Percentiles rank a stretch among this genome's conserved stretches.
Evolutionary conservation across 2,113 vertebrate species (phyloP).

Genomic region (Ptyas mucosa): DNA sequence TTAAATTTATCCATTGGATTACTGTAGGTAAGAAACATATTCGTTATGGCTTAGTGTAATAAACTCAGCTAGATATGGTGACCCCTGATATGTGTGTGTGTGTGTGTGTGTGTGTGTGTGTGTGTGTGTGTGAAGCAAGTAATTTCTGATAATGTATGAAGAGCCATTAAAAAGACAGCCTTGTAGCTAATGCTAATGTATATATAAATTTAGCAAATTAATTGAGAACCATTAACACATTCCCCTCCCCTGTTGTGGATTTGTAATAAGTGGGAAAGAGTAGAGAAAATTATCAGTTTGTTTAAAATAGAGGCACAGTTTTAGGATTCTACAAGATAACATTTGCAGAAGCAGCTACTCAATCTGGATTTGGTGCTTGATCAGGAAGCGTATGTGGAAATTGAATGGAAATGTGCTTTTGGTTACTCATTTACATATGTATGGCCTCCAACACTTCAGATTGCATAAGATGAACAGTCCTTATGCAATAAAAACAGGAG

Average conservation of each 20-base stretch:
- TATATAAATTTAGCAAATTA: background rate
- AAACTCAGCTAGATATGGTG: background rate
- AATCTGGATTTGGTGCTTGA: background rate
- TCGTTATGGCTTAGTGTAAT: background rate
- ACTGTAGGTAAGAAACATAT: background rate
- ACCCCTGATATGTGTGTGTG: background rate
- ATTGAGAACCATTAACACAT: background rate
- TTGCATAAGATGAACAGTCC: background rate
- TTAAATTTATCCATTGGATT: background rate
- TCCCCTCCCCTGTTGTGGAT: background rate
- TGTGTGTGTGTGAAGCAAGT: background rate
- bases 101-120: no score
- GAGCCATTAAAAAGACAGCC: background rate
- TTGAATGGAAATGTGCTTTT: background rate
- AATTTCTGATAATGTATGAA: background rate
- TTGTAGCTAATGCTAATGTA: background rate
- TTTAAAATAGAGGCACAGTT: background rate
- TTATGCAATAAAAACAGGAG: background rate
- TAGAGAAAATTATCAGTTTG: background rate
- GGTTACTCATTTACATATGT: background rate
- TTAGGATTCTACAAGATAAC: background rate
- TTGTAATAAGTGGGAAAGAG: background rate
- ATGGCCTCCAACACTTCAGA: background rate
- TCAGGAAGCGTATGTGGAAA: background rate
- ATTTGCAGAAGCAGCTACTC: background rate